Evolutionary conservation across 2,888 invertebrate genomes (phyloP), one percentile per base, ranked within the genome.

Genomic region (Agrochola litura): DNA sequence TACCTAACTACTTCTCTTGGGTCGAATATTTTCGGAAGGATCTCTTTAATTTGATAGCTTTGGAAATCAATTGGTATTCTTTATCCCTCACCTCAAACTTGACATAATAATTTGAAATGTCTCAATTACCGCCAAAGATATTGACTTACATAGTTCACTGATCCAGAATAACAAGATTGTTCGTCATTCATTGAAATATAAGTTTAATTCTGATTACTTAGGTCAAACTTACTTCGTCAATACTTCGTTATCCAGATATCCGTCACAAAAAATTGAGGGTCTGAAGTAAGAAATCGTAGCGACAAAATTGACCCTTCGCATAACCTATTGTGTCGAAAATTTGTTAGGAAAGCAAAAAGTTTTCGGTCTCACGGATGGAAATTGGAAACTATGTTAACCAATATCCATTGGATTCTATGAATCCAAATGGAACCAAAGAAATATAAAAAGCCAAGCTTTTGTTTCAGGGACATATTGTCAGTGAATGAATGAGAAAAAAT

Each of bases 331-430:
- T 58, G 58, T 19, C 19, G 52, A 64, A 79, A 77, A 72, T 71
- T 66, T 69, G 82, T 67, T 74, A 67, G 14, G 37, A 72, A 19
- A 52, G 74, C 66, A 84, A 76, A 84, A 86, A 74, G 43, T 79
- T 79, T 65, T 68, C 12, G 37, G 63, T 10, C 25, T 46, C 30
- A 25, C 64, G 30, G n/a, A 73, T 79, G 54, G 69, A 67, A 79
- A 82, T 78, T 73, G 78, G 46, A 64, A 73, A 66, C 71, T 61
- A 37, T 64, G 58, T 60, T 76, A 58, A 65, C 65, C 67, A 25
- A 72, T 71, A 65, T 72, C 54, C 22, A 64, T 61, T 73, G 37
- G 58, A 52, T 74, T 74, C 25, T 58, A 71, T 74, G 49, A 71
- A 81, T 61, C 72, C 4, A 22, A 52, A 81, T 67, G 14, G 43